A percentile compares a stretch with the other conserved stretches of the same genome.
Evolutionary conservation across 2,797 vertebrate genomes (phyloP).

Genomic region (Columba guinea): DNA sequence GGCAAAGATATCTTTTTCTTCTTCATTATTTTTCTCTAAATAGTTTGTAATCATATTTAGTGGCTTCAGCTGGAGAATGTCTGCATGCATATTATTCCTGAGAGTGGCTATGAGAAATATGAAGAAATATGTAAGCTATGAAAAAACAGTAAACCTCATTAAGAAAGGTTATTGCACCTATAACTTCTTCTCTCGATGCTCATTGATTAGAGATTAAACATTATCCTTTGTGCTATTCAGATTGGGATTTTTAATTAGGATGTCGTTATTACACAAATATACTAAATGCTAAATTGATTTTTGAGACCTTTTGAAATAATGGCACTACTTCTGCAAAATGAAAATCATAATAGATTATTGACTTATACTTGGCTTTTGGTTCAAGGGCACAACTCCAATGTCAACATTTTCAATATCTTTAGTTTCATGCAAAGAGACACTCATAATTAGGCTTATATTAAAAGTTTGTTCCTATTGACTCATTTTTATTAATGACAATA

Average conservation of each 20-base stretch:
- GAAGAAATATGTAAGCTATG: conserved; percentile 39
- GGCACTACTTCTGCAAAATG: conserved; percentile 80
- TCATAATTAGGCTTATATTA: conserved; percentile 84
- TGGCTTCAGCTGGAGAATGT: background rate
- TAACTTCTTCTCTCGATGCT: conserved; percentile 66
- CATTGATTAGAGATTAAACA: conserved; percentile 83
- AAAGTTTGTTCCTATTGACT: conserved; percentile 81
- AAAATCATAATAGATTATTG: conserved; percentile 92
- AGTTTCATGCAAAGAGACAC: conserved; percentile 77
- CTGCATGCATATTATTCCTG: background rate
- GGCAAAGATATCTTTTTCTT: background rate
- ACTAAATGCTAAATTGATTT: conserved; percentile 85
- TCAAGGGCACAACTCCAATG: conserved; percentile 83
- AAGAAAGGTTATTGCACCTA: conserved; percentile 73
- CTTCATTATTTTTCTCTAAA: conserved; percentile 34
- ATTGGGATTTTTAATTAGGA: conserved; percentile 84
- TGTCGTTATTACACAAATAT: conserved; percentile 83
- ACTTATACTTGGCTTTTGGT: conserved; percentile 75
- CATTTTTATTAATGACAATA: conserved; percentile 84
- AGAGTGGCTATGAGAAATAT: background rate
- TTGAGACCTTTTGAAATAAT: conserved; percentile 82
- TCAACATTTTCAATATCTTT: conserved; percentile 85
- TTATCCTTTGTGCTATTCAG: conserved; percentile 73
- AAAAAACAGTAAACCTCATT: conserved; percentile 64
- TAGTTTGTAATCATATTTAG: background rate